Evolutionary conservation across 2,888 invertebrate genomes (phyloP).

Genomic region (Tridacna gigas): DNA sequence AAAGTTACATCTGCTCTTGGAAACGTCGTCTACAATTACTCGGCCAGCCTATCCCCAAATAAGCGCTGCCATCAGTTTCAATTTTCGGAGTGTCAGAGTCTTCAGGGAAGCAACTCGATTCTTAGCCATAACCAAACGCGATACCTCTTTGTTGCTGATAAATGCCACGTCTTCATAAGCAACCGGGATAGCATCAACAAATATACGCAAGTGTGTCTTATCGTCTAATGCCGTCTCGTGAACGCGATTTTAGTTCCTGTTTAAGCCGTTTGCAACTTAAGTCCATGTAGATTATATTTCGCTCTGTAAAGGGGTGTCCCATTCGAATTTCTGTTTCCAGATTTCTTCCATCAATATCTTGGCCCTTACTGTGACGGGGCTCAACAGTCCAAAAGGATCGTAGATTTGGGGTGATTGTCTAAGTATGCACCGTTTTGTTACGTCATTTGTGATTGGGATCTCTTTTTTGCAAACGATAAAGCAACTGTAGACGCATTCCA

Average conservation of each 20-base stretch:
- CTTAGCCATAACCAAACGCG: too few relatives aligned
- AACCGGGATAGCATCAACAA: too few relatives aligned
- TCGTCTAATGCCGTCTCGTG: too few relatives aligned
- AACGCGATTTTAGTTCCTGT: too few relatives aligned
- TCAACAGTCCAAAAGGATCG: slow-evolving; percentile 22
- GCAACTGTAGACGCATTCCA: background rate
- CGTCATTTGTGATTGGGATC: background rate
- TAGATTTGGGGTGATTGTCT: background rate
- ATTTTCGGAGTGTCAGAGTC: background rate
- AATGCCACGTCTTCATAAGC: too few relatives aligned
- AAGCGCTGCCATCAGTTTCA: background rate
- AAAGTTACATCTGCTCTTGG: too few relatives aligned
- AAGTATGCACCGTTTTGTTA: background rate
- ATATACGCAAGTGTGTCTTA: too few relatives aligned
- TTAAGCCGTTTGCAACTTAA: background rate
- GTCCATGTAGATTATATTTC: background rate
- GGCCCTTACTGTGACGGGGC: slow-evolving; percentile 2
- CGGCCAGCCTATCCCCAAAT: too few relatives aligned
- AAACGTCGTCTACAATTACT: too few relatives aligned
- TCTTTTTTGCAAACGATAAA: background rate
- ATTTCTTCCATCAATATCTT: slow-evolving; percentile 10
- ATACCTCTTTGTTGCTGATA: too few relatives aligned
- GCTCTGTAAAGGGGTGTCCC: background rate
- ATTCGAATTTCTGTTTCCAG: background rate
- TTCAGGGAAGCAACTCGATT: background rate